Evolutionary conservation across 2,888 invertebrate genomes (phyloP), one percentile per base, ranked within the genome.

Genomic region (Sphaerophoria rueppellii): DNA sequence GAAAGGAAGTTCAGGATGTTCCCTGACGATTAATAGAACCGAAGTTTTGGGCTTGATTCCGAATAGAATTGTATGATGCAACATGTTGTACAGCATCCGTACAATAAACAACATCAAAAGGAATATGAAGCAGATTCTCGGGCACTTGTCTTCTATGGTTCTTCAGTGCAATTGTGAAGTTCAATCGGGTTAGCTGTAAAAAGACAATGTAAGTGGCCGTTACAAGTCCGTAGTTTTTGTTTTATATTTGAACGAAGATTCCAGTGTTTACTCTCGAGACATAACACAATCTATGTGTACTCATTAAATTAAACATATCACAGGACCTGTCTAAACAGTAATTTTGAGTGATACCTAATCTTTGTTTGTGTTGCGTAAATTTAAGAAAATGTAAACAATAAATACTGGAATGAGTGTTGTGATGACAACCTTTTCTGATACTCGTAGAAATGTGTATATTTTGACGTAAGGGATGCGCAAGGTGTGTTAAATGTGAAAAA

Each of bases 91-190:
- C 61, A 77, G 72, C 58, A 63, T 48, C 52, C 48, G 46, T 54
- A n/a, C 55, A 58, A 69, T 58, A 46, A 85, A 65, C 76, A 85
- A 61, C 81, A 76, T 73, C 81, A 80, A 63, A 85, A 70, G 67
- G 61, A 69, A 81, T 69, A 76, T 73, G 63, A 81, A 85, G 73
- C 65, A 77, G 76, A 72, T 63, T 63, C 72, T 69, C 40, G 40
- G 76, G 72, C 58, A 85, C 85, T 85, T 81, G 77, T 77, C 65
- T 73, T 73, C 72, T 73, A 76, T 76, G 81, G 54, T 77, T 81
- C 85, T 85, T 85, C 81, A 85, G 85, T 85, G 85, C 72, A 85
- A 73, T 76, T 85, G 70, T 81, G 85, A 81, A 85, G 85, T 85
- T 77, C 81, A 85, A 57, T 77, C 81, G 76, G 76, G 85, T 73